Percentiles rank a stretch among this genome's conserved stretches.
Conservation (phyloP, 2,888 invertebrate genomes). For the Cotesia congregata region DNA sequence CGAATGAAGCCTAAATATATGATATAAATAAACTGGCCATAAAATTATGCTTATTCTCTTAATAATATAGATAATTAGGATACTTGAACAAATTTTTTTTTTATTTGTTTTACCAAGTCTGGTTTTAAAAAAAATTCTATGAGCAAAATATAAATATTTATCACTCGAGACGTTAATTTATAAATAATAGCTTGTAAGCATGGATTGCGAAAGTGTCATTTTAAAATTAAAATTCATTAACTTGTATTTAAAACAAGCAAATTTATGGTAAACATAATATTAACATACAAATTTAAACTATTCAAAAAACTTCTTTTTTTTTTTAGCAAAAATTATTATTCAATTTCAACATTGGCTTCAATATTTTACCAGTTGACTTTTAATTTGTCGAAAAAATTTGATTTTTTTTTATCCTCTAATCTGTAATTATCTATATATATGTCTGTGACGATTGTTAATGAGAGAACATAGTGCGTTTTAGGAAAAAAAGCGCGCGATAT, state of each 20-base stretch:
- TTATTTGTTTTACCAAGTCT: not conserved
- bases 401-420: no score
- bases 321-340: no score
- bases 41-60: no score
- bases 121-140: not conserved
- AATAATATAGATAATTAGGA: no score
- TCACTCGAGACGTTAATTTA: not conserved
- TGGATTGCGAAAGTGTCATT: not conserved
- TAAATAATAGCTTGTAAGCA: not conserved
- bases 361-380: no score
- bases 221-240: not conserved
- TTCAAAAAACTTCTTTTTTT: not conserved
- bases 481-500: conserved; percentile 14
- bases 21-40: no score
- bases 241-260: not conserved
- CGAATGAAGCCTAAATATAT: no score
- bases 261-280: not conserved
- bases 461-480: not conserved
- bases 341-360: no score
- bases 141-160: not conserved
- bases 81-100: no score
- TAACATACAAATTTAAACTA: not conserved
- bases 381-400: no score
- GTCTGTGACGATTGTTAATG: no score
- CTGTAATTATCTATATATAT: no score